Conservation (phyloP, 2,797 vertebrate genomes). For the Staurois parvus region DNA sequence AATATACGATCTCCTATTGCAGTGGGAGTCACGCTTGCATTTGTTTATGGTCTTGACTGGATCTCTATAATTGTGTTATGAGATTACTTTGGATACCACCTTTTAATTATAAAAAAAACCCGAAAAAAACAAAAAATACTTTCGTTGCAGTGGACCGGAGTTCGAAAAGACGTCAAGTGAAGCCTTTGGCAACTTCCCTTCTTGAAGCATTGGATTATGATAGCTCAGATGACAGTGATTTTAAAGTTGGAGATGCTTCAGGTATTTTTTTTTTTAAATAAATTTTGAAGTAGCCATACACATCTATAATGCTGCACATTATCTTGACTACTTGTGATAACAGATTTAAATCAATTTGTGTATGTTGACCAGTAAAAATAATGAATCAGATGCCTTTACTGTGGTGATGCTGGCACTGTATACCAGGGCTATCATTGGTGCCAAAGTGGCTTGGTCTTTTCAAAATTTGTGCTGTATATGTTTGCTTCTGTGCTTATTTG, state of each 20-base stretch:
- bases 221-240: slow-evolving; percentile 99
- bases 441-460: slow-evolving; percentile 1
- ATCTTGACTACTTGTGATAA: no score
- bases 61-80: not conserved
- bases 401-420: slow-evolving; percentile 48
- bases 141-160: slow-evolving; percentile 90
- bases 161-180: slow-evolving; percentile 96
- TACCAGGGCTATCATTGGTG: slow-evolving; percentile 56
- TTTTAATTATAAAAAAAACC: slow-evolving; percentile 4
- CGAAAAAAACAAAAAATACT: slow-evolving; percentile 15
- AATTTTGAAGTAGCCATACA: no score
- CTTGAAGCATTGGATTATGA: slow-evolving; percentile 97
- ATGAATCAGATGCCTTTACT: not conserved
- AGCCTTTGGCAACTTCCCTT: slow-evolving; percentile 95
- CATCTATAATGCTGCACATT: no score
- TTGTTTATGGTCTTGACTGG: no score
- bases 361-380: no score
- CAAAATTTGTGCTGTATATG: not conserved
- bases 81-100: slow-evolving; percentile 40
- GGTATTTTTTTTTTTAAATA: slow-evolving; percentile 77
- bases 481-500: slow-evolving; percentile 14
- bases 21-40: no score
- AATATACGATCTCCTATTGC: no score
- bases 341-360: no score
- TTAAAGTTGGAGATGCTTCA: slow-evolving; percentile 98